Percentiles rank a stretch among this genome's conserved stretches.
These are phyloP conservation scores for Calephelis virginiensis DNA, from an alignment of 1,140 invertebrate species.

Conservation along the genomic window DNA sequence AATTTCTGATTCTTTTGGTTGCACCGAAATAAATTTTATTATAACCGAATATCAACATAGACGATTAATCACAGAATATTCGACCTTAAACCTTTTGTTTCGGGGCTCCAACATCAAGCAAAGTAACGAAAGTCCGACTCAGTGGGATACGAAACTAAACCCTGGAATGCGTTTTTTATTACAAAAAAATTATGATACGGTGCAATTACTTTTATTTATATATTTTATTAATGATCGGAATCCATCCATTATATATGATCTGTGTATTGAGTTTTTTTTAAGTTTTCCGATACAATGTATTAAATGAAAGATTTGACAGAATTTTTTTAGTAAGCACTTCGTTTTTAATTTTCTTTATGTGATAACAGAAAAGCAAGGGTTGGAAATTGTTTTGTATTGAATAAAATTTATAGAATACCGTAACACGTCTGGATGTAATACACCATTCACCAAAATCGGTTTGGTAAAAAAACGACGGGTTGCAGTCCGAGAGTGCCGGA, in stretches of 20 bases:
- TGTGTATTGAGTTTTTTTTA: no score
- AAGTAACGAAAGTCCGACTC: conserved; percentile 36
- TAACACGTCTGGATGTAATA: no score
- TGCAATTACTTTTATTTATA: conserved; percentile 59
- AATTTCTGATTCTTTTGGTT: conserved; percentile 32
- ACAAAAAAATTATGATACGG: conserved; percentile 51
- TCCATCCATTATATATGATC: conserved; percentile 41
- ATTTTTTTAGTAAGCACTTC: no score
- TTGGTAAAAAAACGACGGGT: no score
- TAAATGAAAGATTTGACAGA: no score
- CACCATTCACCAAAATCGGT: no score
- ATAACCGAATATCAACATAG: conserved; percentile 12
- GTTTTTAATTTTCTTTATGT: no score
- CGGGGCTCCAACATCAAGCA: conserved; percentile 36
- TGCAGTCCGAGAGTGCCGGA: no score
- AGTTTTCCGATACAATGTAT: no score
- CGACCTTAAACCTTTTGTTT: conserved; percentile 28
- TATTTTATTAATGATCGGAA: conserved; percentile 56
- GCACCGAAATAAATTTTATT: conserved; percentile 29
- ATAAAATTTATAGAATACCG: no score
- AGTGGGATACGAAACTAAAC: conserved; percentile 48
- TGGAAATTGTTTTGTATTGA: no score
- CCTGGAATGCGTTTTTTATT: conserved; percentile 64
- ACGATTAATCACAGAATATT: conserved; percentile 24
- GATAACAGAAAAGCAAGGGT: no score